Percentiles rank a stretch among this genome's conserved stretches.
phyloP scores from a whole-genome alignment of 1,140 invertebrate species.

The Rhynchophorus ferrugineus region DNA sequence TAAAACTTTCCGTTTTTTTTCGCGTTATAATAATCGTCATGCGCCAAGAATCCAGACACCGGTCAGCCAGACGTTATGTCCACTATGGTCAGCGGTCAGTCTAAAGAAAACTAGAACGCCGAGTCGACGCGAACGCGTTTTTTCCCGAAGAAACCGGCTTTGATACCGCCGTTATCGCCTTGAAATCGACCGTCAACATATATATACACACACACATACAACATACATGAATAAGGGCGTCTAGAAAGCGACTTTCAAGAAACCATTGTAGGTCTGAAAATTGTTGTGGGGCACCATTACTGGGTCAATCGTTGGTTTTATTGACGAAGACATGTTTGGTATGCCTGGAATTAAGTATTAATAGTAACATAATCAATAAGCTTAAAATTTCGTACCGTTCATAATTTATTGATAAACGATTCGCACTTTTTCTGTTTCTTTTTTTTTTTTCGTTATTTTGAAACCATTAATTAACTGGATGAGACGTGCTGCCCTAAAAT shows the following conservation, averaged over 20 bases:
- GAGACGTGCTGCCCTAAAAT: too few relatives aligned
- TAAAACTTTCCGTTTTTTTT: neutral
- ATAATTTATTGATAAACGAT: too few relatives aligned
- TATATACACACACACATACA: too few relatives aligned
- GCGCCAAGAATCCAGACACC: neutral
- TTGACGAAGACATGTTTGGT: too few relatives aligned
- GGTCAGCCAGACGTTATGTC: neutral
- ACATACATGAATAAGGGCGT: neutral
- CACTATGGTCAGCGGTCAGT: constrained; percentile 12
- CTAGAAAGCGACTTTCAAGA: neutral
- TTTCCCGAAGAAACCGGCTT: neutral
- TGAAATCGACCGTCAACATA: neutral
- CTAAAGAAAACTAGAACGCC: neutral
- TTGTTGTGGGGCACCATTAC: too few relatives aligned
- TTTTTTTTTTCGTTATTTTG: too few relatives aligned
- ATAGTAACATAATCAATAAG: too few relatives aligned
- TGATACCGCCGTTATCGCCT: neutral
- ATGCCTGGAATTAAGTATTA: too few relatives aligned
- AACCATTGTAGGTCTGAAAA: neutral
- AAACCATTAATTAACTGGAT: too few relatives aligned
- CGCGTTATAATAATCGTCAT: constrained; percentile 7
- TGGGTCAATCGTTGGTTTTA: too few relatives aligned
- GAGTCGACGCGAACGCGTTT: constrained; percentile 1
- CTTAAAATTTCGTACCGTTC: too few relatives aligned
- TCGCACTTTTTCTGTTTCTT: too few relatives aligned